Evolutionary conservation across 2,113 vertebrate genomes (phyloP), one percentile per base, ranked within the genome.

Genomic region (Toxotes chatareus): DNA sequence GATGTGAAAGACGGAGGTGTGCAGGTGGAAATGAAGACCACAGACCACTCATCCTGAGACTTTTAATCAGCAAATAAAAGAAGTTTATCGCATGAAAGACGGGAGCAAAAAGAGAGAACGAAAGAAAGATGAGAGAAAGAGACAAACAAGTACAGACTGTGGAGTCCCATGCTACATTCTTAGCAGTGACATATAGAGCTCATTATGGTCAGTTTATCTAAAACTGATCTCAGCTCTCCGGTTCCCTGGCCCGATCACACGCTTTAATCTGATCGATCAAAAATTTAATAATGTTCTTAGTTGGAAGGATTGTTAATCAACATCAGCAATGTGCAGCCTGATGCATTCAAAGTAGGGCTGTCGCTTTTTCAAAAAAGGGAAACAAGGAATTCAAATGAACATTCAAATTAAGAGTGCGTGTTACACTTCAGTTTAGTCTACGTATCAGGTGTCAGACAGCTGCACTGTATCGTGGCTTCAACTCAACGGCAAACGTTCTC

Each of bases 151-250:
- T 32, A 49, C 46, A 79, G 82, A 66, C 8, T 36, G 72, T 5
- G 56, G 76, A 40, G 23, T 84, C 76, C 72, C 72, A 19, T 3
- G 69, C 55, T 38, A 32, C 5, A 21, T 55, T 60, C 51, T 51
- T 83, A 72, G 59, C 76, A 88, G 68, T 74, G 69, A 65, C 64
- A 46, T 57, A 69, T 70, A 71, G 46, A 63, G 46, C 16, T 77
- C 51, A 80, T 80, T 62, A 82, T 42, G 66, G 62, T 46, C 32
- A 76, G 55, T 59, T 82, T 51, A n/a, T 72, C 59, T 17, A 23
- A 31, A 72, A 72, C 2, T 9, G 1, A 66, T 76, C 36, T 32
- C 57, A 51, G 44, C 36, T 61, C 63, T 59, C 38, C 19, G 49
- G 21, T 21, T 36, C 32, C 21, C 23, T n/a, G 27, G 56, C 47